Conservation (phyloP, 2,797 vertebrate genomes). For the Diglossa cyanea region DNA sequence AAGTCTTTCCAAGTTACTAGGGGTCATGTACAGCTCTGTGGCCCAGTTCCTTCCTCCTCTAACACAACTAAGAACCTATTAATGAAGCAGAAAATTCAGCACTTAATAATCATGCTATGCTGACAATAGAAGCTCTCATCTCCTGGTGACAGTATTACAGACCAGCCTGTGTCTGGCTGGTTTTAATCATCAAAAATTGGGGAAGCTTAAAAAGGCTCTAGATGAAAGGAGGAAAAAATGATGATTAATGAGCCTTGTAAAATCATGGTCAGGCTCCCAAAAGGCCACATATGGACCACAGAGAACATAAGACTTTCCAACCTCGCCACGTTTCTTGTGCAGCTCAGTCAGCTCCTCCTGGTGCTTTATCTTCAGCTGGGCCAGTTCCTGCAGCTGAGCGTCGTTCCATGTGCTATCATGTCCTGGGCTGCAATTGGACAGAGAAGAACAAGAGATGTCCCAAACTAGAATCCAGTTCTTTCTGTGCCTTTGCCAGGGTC, state of each 20-base stretch:
- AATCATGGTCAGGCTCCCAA: background rate
- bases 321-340: conserved; percentile 97
- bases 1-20: background rate
- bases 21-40: background rate
- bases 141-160: background rate
- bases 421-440: conserved; percentile 73
- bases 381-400: conserved; percentile 88
- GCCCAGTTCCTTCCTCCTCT: background rate
- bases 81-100: background rate
- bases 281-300: fast-evolving
- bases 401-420: conserved; percentile 82
- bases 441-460: background rate
- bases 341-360: conserved; percentile 95
- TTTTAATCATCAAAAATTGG: background rate
- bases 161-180: background rate
- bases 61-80: background rate
- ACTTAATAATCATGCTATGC: background rate
- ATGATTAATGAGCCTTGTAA: background rate
- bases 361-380: conserved; percentile 90
- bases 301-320: conserved; percentile 26
- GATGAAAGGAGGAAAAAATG: background rate
- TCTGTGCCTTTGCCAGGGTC: background rate
- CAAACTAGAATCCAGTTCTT: background rate
- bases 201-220: background rate
- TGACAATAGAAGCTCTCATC: background rate